These are phyloP conservation scores for Phrynocephalus forsythii DNA, from an alignment of 2,797 vertebrate species.

Conservation along the genomic window DNA sequence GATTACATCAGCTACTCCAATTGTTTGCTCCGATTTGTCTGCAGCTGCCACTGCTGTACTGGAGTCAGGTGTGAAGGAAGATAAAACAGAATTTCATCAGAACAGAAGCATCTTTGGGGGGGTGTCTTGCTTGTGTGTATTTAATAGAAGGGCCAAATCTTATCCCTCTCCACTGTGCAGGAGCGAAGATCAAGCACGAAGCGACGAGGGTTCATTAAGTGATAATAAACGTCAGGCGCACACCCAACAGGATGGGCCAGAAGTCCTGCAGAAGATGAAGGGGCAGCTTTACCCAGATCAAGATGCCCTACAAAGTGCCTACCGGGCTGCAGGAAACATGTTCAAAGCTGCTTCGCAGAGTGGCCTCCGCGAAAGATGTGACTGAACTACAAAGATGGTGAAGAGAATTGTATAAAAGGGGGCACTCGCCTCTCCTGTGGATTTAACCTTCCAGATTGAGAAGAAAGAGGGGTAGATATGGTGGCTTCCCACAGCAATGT, in stretches of 20 bases:
- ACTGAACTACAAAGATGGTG: not conserved
- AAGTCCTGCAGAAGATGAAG: conserved; percentile 25
- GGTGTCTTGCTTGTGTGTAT: not conserved
- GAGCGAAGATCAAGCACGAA: conserved; percentile 51
- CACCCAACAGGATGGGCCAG: not conserved
- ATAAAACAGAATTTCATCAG: not conserved
- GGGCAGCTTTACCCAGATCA: conserved; percentile 3
- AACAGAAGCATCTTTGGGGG: rapidly evolving
- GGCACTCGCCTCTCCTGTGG: not conserved
- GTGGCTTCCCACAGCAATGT: not conserved
- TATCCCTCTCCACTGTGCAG: conserved; percentile 47
- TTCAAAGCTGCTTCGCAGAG: not conserved
- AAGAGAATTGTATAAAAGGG: not conserved
- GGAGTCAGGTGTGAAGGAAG: conserved; percentile 40
- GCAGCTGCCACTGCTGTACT: not conserved
- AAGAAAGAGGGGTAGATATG: not conserved
- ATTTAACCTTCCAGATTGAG: not conserved
- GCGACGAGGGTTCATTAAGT: conserved; percentile 62
- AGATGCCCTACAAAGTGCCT: not conserved
- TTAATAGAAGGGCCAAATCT: not conserved
- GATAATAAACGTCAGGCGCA: conserved; percentile 33
- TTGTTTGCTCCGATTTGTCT: rapidly evolving
- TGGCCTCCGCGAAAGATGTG: not conserved
- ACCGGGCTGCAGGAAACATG: rapidly evolving
- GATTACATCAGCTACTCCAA: not conserved